Evolutionary conservation across 2,113 vertebrate species (phyloP).

Genomic region (Ceratotherium simum): DNA sequence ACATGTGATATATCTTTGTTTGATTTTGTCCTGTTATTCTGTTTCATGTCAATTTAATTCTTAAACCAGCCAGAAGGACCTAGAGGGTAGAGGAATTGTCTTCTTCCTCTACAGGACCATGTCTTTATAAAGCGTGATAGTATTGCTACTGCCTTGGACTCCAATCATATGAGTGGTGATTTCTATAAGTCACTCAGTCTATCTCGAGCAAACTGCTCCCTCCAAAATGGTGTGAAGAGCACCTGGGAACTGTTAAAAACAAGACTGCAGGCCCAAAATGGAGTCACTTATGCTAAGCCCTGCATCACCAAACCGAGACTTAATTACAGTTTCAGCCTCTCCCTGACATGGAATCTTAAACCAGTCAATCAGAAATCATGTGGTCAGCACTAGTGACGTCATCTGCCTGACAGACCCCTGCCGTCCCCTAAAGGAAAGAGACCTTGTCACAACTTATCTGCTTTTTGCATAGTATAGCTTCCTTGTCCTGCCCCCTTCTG

Average conservation of each 20-base stretch:
- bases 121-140: background rate
- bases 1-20: too few relatives aligned
- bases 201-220: background rate
- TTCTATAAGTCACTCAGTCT: background rate
- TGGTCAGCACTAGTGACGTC: background rate
- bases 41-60: too few relatives aligned
- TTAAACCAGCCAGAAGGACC: too few relatives aligned
- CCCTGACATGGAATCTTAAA: background rate
- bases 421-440: background rate
- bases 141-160: too few relatives aligned
- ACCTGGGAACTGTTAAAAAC: background rate
- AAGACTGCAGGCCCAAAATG: background rate
- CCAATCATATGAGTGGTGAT: background rate
- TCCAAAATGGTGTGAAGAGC: background rate
- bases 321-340: background rate
- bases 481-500: background rate
- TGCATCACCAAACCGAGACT: background rate
- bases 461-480: background rate
- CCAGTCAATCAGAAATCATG: background rate
- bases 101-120: too few relatives aligned
- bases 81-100: too few relatives aligned
- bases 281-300: background rate
- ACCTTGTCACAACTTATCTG: background rate
- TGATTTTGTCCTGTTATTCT: too few relatives aligned
- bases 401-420: background rate